Evolutionary conservation across 92 coral and sea anemone genomes (phyloP), one percentile per base, ranked within the genome.

Genomic region (Micromussa lordhowensis): DNA sequence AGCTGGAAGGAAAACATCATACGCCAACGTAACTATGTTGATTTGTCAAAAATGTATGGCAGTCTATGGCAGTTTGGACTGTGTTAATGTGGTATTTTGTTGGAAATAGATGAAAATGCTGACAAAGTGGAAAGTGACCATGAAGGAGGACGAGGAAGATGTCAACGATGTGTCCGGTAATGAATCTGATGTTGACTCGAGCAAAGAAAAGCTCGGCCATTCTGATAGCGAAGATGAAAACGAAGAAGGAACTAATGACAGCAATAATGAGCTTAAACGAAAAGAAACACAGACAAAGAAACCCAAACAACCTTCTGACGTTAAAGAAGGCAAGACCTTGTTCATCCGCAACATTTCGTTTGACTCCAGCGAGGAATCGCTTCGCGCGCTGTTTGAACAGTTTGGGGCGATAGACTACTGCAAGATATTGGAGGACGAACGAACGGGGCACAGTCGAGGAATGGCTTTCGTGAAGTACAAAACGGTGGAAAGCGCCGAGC

Each of bases 381-480:
- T 96, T 40, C 69, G 54, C 48, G 86, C 77, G n/a, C 51, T 92
- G 55, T 94, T 94, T 89, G 88, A 93, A 80, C 88, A 87, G 90
- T 98, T 93, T 89, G 99, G 99, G 30, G 91, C 87, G 59, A 72
- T 96, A 9, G 94, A 85, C 2, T 98, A 98, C 85, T 94, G 98
- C 79, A 98, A 93, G 78, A 36, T 98, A 35, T 94, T 98, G 31
- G 91, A 91, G 55, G 96, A 98, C 87, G 88, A 73, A 31, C 83
- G 91, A 31, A 98, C 98, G 19, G 96, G 94, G 51, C 99, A 94
- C 92, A 98, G 96, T 78, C 79, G 91, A 88, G 99, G 98, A 30
- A 89, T 93, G 86, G 98, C 96, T 1, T 98, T 98, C 84, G 94
- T 98, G 74, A 98, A 98, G 94, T 98, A 87, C 77, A 88, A 85